These are phyloP conservation scores for Agrotis exclamationis DNA, from an alignment of 2,888 invertebrate species.

Conservation along the genomic window DNA sequence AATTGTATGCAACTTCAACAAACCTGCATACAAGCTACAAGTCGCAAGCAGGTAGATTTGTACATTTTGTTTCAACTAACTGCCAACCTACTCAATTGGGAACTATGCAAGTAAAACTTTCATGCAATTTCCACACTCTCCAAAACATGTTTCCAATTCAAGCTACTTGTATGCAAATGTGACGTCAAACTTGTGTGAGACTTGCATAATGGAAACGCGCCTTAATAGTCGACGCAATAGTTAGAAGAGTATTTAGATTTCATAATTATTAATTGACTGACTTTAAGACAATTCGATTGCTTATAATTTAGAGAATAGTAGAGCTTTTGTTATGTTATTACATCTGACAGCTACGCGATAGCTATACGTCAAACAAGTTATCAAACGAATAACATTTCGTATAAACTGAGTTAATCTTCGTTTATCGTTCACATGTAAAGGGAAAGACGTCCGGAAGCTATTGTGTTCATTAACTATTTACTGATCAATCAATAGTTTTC, in stretches of 20 bases:
- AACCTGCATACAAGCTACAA: too few relatives aligned
- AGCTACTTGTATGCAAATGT: too few relatives aligned
- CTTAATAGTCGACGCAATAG: neutral
- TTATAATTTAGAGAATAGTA: neutral
- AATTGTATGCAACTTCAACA: too few relatives aligned
- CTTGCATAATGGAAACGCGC: too few relatives aligned
- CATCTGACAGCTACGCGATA: constrained; percentile 12
- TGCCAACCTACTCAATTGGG: too few relatives aligned
- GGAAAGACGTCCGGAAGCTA: neutral
- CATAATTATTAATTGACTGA: neutral
- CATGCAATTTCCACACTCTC: too few relatives aligned
- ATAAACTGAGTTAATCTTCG: neutral
- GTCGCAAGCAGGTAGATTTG: too few relatives aligned
- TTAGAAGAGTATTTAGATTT: neutral
- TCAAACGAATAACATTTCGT: constrained; percentile 6
- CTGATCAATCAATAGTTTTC: neutral
- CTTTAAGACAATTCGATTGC: neutral
- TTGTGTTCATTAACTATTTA: neutral
- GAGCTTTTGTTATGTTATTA: constrained; percentile 14
- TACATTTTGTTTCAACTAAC: too few relatives aligned
- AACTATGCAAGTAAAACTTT: too few relatives aligned
- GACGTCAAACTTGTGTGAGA: too few relatives aligned
- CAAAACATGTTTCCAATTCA: too few relatives aligned
- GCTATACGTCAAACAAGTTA: constrained; percentile 14
- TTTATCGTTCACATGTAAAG: neutral